Evolutionary conservation across 2,888 invertebrate genomes (phyloP).

Genomic region (Agrotis exclamationis): DNA sequence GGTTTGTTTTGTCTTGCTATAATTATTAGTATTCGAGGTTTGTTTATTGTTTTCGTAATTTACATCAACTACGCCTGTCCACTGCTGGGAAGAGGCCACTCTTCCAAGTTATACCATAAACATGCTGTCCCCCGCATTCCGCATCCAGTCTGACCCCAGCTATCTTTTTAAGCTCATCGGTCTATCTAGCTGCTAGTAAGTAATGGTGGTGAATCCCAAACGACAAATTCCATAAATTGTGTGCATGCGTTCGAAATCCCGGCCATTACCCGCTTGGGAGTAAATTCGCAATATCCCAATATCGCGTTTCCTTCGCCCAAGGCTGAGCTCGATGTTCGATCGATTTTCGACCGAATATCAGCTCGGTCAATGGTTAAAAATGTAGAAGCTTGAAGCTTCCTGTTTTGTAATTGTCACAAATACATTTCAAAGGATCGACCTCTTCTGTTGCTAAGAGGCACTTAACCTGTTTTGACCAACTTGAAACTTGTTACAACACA

Average conservation of each 20-base stretch:
- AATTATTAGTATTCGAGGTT: conserved; percentile 8
- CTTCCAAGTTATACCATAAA: no score
- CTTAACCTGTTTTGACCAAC: neutral
- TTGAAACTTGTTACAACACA: conserved; percentile 2
- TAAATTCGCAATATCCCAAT: conserved; percentile 49
- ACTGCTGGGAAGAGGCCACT: no score
- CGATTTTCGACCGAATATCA: conserved; percentile 30
- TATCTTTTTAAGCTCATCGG: no score
- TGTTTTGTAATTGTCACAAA: neutral
- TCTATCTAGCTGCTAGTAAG: conserved; percentile 1
- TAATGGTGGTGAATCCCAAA: conserved; percentile 18
- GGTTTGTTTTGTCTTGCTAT: conserved; percentile 5
- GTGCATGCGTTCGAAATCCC: conserved; percentile 29
- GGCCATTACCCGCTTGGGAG: conserved; percentile 50
- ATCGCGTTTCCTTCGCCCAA: conserved; percentile 53
- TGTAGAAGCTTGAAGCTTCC: conserved; percentile 37
- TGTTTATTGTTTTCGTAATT: neutral
- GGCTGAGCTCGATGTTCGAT: conserved; percentile 31
- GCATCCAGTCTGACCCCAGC: no score
- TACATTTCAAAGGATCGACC: neutral
- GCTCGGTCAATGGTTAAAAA: conserved; percentile 25
- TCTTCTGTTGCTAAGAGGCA: neutral
- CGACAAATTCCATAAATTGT: conserved; percentile 50
- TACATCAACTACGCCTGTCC: no score
- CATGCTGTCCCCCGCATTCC: no score